Conservation (phyloP, 2,797 vertebrate genomes). For the Glyptemys insculpta region DNA sequence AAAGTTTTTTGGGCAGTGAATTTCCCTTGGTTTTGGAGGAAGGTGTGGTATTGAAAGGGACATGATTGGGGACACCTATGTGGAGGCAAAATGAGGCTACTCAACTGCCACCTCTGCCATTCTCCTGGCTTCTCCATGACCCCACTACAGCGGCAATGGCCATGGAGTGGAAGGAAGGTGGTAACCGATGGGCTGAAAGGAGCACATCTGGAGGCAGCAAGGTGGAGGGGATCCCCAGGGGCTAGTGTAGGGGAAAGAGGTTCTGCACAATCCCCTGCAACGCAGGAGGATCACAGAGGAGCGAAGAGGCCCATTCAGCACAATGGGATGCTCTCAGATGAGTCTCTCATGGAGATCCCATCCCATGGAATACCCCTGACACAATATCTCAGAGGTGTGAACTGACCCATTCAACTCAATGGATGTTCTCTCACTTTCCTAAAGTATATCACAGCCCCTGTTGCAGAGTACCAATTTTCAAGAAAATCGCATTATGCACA, state of each 20-base stretch:
- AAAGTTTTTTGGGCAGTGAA: neutral
- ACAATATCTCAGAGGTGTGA: neutral
- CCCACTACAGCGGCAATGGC: neutral
- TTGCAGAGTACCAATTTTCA: fast-evolving
- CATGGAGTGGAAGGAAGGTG: too few species aligned
- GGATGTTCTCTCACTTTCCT: neutral
- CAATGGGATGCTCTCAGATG: fast-evolving
- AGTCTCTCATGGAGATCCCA: neutral
- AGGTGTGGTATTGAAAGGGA: neutral
- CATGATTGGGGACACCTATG: neutral
- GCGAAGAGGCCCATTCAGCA: neutral
- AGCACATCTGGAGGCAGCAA: neutral
- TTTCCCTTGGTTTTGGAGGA: neutral
- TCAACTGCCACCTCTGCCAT: neutral
- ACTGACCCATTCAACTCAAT: neutral
- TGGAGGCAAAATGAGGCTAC: neutral
- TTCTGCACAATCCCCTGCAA: neutral
- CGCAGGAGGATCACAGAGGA: neutral
- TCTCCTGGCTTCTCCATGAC: neutral
- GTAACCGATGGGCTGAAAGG: too few species aligned
- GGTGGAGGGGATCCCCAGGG: neutral
- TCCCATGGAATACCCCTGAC: neutral
- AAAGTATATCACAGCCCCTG: neutral
- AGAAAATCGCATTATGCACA: neutral
- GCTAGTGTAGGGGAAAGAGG: neutral